Evolutionary conservation across 2,888 invertebrate species (phyloP), one percentile per base, ranked within the genome.

Genomic region (Leptinotarsa tumamoca): DNA sequence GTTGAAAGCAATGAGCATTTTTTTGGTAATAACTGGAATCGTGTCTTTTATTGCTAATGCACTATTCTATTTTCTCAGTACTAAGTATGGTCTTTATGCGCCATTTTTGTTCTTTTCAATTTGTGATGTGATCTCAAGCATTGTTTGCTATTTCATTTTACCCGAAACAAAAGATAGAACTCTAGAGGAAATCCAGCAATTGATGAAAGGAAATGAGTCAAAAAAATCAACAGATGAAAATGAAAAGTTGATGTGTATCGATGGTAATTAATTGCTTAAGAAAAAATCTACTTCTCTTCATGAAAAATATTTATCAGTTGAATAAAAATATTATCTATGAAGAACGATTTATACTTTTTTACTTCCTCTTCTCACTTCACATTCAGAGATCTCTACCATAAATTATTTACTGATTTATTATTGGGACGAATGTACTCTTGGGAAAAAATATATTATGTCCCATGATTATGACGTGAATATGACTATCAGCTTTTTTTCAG

Each of bases 171-270:
- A 67, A 50, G 51, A 43, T 18, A 67, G 14, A 67, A 67, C 67
- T 18, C 21, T 73, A 21, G 73, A 73, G 49, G 68, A 56, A 54
- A 73, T 73, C 5, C 73, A 73, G 56, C 73, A 73, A 68, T 27
- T 49, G 21, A 56, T 70, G 21, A 70, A 70, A 58, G 23, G 58
- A 7, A 63, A 33, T 5, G 33, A 27, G 3, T 15, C 43, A 10
- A 5, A 23, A 23, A 23, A 21, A 23, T 14, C 33, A 17, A 4
- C n/a, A n/a, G 17, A n/a, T n/a, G 63, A 63, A 63, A 63, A 2
- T 5, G n/a, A 33, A n/a, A 33, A n/a, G 1, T 63, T 63, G 43
- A 63, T 63, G 13, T 43, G 33, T 43, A 10, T 43, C 33, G 2
- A 10, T 43, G 2, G 33, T 10, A 0, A 43, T 2, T 43, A 10